phyloP scores from a whole-genome alignment of 2,888 invertebrate genomes.

The Pomacea canaliculata region DNA sequence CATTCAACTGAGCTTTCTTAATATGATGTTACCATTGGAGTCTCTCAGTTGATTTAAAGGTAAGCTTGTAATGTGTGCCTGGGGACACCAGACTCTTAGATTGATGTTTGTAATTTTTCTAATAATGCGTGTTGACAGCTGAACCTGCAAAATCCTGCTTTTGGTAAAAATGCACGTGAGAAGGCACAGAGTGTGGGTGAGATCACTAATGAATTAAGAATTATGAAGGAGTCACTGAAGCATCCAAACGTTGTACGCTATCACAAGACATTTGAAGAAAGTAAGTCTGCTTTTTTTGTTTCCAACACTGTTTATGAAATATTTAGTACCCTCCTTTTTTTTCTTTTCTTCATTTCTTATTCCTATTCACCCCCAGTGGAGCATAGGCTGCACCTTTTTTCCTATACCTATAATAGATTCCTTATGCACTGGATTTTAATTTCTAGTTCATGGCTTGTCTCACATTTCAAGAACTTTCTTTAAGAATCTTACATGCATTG shows the following conservation, averaged over 20 bases:
- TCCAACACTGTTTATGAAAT: background rate
- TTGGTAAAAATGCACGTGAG: slow-evolving; percentile 62
- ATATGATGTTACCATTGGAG: too few relatives aligned
- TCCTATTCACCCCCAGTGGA: background rate
- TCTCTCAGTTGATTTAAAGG: too few relatives aligned
- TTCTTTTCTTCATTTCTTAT: background rate
- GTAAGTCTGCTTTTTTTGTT: slow-evolving; percentile 44
- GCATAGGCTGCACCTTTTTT: background rate
- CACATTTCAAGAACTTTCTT: too few relatives aligned
- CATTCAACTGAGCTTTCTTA: too few relatives aligned
- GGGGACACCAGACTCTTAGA: too few relatives aligned
- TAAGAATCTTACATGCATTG: too few relatives aligned
- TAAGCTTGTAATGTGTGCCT: too few relatives aligned
- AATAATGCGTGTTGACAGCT: slow-evolving; percentile 45
- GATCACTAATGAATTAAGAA: slow-evolving; percentile 70
- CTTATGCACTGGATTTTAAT: too few relatives aligned
- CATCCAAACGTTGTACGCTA: slow-evolving; percentile 72
- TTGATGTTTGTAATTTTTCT: too few relatives aligned
- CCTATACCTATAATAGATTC: too few relatives aligned
- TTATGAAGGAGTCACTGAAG: slow-evolving; percentile 70
- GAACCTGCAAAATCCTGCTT: slow-evolving; percentile 59
- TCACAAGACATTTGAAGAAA: slow-evolving; percentile 70
- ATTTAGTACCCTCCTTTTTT: background rate
- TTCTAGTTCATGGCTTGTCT: too few relatives aligned
- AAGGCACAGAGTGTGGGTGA: slow-evolving; percentile 69